Evolutionary conservation across 2,888 invertebrate species (phyloP).

Genomic region (Caenorhabditis japonica): DNA sequence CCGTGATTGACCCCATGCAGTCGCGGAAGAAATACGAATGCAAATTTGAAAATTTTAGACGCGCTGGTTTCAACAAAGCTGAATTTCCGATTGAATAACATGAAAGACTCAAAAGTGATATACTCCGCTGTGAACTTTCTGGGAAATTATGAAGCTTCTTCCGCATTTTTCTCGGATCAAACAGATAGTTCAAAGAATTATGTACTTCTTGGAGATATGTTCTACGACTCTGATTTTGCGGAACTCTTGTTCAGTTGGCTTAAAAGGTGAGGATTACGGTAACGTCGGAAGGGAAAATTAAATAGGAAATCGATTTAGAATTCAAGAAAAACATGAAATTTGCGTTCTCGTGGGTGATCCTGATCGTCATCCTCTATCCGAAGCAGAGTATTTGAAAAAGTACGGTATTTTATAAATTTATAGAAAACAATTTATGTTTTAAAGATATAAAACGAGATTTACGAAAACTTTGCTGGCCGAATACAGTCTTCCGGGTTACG

Average conservation of each 20-base stretch:
- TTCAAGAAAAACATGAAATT: conserved; percentile 19
- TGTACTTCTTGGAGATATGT: conserved; percentile 66
- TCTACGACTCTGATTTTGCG: conserved; percentile 68
- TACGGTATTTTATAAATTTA: not conserved
- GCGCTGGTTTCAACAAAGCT: conserved; percentile 61
- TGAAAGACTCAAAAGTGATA: conserved; percentile 35
- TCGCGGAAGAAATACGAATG: not conserved
- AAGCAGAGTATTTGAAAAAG: conserved; percentile 50
- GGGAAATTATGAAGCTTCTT: not conserved
- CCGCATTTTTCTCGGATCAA: not conserved
- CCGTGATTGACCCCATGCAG: too few relatives aligned
- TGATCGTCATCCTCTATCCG: conserved; percentile 63
- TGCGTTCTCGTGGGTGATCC: conserved; percentile 64
- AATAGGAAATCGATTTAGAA: conserved; percentile 3
- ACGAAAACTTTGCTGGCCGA: conserved; percentile 46
- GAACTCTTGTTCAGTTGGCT: conserved; percentile 81
- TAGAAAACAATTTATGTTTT: not conserved
- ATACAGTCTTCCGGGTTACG: conserved; percentile 64
- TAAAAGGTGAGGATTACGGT: conserved; percentile 73
- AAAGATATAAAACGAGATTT: conserved; percentile 60
- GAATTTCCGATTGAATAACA: conserved; percentile 55
- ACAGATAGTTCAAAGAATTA: conserved; percentile 1
- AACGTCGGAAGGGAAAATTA: not conserved
- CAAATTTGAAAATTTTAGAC: conserved; percentile 55
- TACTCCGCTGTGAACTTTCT: conserved; percentile 52